Conservation (phyloP, 2,797 vertebrate species). For the Alfaro cultratus region DNA sequence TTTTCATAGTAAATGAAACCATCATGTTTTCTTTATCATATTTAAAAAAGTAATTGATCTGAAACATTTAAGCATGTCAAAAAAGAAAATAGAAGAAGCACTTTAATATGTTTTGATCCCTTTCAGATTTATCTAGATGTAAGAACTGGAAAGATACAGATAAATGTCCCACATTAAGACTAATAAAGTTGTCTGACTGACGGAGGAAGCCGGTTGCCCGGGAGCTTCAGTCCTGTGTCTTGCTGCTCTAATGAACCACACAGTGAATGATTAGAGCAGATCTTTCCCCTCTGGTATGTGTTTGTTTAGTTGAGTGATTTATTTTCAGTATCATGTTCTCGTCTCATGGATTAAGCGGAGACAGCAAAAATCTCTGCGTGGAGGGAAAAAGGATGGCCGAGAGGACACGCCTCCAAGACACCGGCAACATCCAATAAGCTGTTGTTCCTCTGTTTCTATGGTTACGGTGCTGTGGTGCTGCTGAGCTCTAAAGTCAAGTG, state of each 20-base stretch:
- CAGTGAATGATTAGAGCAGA: not conserved
- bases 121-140: not conserved
- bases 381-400: slow-evolving; percentile 47
- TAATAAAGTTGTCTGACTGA: slow-evolving; percentile 4
- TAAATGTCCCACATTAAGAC: not conserved
- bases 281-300: slow-evolving; percentile 4
- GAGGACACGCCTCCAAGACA: slow-evolving; percentile 71
- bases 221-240: not conserved
- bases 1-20: not conserved
- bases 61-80: not conserved
- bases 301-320: slow-evolving; percentile 29
- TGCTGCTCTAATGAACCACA: slow-evolving; percentile 10
- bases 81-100: not conserved
- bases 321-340: slow-evolving; percentile 23
- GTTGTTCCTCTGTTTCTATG: slow-evolving; percentile 90
- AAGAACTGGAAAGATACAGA: not conserved
- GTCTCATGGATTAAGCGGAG: slow-evolving; percentile 44
- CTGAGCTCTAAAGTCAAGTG: slow-evolving; percentile 57
- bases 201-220: not conserved
- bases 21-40: not conserved
- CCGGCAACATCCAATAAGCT: slow-evolving; percentile 78
- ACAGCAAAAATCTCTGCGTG: slow-evolving; percentile 34
- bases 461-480: slow-evolving; percentile 82
- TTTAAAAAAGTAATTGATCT: not conserved
- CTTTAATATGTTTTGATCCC: not conserved